These are phyloP conservation scores for Cebus imitator DNA, from an alignment of 2,113 vertebrate genomes.

Conservation along the genomic window DNA sequence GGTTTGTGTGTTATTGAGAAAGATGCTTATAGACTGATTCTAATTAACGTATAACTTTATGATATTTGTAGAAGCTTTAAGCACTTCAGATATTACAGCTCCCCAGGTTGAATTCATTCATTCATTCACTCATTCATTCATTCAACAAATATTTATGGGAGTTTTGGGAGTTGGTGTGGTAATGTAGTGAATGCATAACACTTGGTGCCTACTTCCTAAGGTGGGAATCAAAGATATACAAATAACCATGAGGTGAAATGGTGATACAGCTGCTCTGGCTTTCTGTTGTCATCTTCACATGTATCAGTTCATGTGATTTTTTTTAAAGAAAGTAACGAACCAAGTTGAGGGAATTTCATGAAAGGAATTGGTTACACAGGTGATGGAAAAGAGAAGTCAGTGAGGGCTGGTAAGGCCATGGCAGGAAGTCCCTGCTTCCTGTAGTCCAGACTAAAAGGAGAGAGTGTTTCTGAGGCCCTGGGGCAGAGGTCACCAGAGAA, in stretches of 20 bases:
- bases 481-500: neutral
- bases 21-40: neutral
- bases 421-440: neutral
- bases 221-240: neutral
- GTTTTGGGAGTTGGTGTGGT: neutral
- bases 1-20: neutral
- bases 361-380: neutral
- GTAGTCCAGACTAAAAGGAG: neutral
- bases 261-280: neutral
- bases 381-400: neutral
- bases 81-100: neutral
- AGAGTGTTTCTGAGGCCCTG: neutral
- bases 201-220: neutral
- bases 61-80: neutral
- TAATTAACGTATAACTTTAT: slow-evolving; percentile 57
- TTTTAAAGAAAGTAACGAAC: neutral
- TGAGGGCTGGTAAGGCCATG: too few relatives aligned
- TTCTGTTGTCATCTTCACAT: neutral
- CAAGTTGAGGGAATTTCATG: neutral
- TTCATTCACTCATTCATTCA: slow-evolving; percentile 8
- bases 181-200: neutral
- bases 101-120: neutral
- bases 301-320: neutral
- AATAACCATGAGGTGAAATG: neutral
- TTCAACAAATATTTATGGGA: slow-evolving; percentile 29